These are phyloP conservation scores for Dreissena rostriformis DNA, from an alignment of 1,140 invertebrate species.

Conservation along the genomic window DNA sequence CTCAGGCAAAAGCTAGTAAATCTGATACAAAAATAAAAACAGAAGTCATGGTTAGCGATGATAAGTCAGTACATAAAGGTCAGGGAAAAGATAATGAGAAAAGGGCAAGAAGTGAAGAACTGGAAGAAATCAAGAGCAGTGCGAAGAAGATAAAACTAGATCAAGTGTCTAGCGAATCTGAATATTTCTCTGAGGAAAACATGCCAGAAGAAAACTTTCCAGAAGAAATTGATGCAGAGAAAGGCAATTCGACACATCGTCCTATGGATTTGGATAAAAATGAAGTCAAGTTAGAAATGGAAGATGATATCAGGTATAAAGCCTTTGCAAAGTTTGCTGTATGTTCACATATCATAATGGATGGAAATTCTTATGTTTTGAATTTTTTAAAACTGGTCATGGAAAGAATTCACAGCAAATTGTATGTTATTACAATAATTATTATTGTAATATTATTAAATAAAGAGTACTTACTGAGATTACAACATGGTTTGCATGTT, in stretches of 20 bases:
- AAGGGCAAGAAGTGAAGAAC: conserved; percentile 18
- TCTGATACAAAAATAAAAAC: too few relatives aligned
- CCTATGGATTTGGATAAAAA: conserved; percentile 6
- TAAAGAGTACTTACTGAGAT: too few relatives aligned
- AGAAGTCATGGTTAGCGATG: too few relatives aligned
- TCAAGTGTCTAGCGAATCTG: neutral
- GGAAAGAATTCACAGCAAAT: too few relatives aligned
- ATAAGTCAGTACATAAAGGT: neutral
- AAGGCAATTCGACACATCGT: conserved; percentile 38
- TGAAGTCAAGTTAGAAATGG: conserved; percentile 16
- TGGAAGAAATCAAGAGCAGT: conserved; percentile 20
- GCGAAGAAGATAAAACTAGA: conserved; percentile 33
- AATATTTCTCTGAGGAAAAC: neutral
- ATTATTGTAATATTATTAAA: too few relatives aligned
- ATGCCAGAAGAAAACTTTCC: neutral
- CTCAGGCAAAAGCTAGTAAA: too few relatives aligned
- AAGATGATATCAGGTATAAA: conserved; percentile 58
- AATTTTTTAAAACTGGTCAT: too few relatives aligned
- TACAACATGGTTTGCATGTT: too few relatives aligned
- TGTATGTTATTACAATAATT: too few relatives aligned
- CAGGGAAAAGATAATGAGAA: conserved; percentile 39
- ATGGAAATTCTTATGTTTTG: too few relatives aligned
- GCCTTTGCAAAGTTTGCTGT: too few relatives aligned
- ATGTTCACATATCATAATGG: too few relatives aligned
- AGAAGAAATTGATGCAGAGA: conserved; percentile 6